Base-by-base conservation (phyloP, 1,140 invertebrate genomes). In the Campoletis sonorensis region DNA sequence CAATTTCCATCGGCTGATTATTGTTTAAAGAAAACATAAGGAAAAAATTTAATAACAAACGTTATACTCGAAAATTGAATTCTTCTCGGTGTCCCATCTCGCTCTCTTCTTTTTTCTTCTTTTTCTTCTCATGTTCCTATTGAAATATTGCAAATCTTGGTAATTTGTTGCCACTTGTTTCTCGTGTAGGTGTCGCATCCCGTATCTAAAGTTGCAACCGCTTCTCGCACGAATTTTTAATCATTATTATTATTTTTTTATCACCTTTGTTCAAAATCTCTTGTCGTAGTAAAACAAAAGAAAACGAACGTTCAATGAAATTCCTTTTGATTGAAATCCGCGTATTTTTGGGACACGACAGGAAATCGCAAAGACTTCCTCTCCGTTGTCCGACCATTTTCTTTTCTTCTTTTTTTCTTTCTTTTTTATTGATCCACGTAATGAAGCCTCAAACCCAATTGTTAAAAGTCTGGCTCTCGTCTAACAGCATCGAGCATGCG, bases 401-500 rank as follows among this genome's bases (percentile, higher is more conserved):
- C 71, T 30, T 82, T 37, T 79, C 13, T 68, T 30, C 49, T 23
- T 78, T 15, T 75, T 70, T 75, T 73, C 13, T 82, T 33, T 70
- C n/a, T 49, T 79, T 79, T 79, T 79, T 33, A 67, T 78, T 64
- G 21, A n/a, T 58, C 75, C 76, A 78, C n/a, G 76, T 78, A 78
- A 78, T 45, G 1, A 49, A 75, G 76, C 76, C 76, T 78, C 33
- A 64, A 64, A 78, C 80, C 79, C 82, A 84, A 70, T 3, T 78
- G 80, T 81, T 64, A 79, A 75, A 67, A 75, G 67, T 79, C 58
- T 79, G 58, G 51, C 30, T 33, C 79, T 80, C 78, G 81, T 80
- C 75, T 84, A 84, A 84, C 83, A 82, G 83, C 83, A 84, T 84
- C 79, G 71, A 73, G 79, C 82, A 81, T 79, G 71, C 51, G 73